Evolutionary conservation across 2,888 invertebrate species (phyloP).

Genomic region (Anarsia innoxiella): DNA sequence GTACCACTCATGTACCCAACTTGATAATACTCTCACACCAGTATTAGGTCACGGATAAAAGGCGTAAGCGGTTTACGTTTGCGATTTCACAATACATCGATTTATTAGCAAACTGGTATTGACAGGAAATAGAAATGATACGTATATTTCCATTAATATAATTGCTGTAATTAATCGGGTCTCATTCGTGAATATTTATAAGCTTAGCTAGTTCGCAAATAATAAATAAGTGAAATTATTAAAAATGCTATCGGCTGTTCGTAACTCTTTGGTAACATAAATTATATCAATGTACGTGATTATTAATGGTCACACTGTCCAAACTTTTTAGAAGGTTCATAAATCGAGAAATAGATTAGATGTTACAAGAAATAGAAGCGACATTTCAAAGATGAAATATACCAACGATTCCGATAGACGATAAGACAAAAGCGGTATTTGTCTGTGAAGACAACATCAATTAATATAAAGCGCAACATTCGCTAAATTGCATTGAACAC

Average conservation of each 20-base stretch:
- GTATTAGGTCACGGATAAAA: constrained; percentile 4
- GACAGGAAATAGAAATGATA: constrained; percentile 17
- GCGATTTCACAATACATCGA: constrained; percentile 12
- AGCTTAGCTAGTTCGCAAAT: neutral
- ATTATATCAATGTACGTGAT: neutral
- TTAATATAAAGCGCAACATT: neutral
- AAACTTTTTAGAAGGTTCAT: neutral
- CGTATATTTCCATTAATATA: constrained; percentile 30
- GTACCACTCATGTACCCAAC: no score
- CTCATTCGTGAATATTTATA: constrained; percentile 25
- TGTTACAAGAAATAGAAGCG: no score
- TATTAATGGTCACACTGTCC: neutral
- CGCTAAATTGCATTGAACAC: neutral
- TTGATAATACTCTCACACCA: no score
- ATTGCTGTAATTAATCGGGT: constrained; percentile 38
- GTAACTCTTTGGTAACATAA: neutral
- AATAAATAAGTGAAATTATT: no score
- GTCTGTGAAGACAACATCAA: no score
- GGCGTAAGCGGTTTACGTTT: constrained; percentile 3
- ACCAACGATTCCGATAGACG: no score
- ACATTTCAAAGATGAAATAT: no score
- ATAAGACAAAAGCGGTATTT: no score
- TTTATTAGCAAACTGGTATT: constrained; percentile 16
- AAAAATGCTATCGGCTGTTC: neutral
- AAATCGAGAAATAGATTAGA: no score